Evolutionary conservation across 2,113 vertebrate genomes (phyloP).

Genomic region (Rutilus rutilus): DNA sequence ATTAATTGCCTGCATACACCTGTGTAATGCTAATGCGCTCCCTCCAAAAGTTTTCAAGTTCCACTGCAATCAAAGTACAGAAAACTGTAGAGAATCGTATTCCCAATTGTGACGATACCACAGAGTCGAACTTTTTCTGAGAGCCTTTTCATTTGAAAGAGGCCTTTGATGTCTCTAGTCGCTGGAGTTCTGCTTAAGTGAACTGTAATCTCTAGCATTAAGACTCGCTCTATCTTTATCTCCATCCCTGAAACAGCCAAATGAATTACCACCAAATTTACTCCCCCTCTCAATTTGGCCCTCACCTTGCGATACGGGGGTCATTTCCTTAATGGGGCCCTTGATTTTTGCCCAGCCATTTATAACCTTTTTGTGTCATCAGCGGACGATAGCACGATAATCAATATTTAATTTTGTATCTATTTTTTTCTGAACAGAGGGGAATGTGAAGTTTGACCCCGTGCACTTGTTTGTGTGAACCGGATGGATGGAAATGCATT

Average conservation of each 20-base stretch:
- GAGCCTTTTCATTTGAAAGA: slow-evolving; percentile 44
- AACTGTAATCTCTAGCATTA: slow-evolving; percentile 58
- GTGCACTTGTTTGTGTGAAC: slow-evolving; percentile 47
- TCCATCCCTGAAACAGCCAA: slow-evolving; percentile 46
- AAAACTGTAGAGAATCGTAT: slow-evolving; percentile 34
- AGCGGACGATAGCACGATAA: slow-evolving; percentile 44
- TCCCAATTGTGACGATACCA: slow-evolving; percentile 24
- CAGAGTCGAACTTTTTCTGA: slow-evolving; percentile 43
- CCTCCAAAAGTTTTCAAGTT: slow-evolving; percentile 35
- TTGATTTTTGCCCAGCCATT: slow-evolving; percentile 54
- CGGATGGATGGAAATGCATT: slow-evolving; percentile 29
- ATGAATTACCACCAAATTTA: slow-evolving; percentile 55
- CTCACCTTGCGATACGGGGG: slow-evolving; percentile 53
- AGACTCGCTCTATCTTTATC: slow-evolving; percentile 55
- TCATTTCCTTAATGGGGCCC: slow-evolving; percentile 60
- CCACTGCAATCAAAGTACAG: slow-evolving; percentile 46
- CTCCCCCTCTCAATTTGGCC: slow-evolving; percentile 46
- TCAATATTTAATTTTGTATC: slow-evolving; percentile 54
- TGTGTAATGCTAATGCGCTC: slow-evolving; percentile 14
- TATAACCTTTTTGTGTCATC: slow-evolving; percentile 54
- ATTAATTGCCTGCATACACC: slow-evolving; percentile 4
- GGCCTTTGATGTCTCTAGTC: slow-evolving; percentile 52
- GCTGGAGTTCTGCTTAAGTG: slow-evolving; percentile 55
- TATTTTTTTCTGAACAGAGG: slow-evolving; percentile 36
- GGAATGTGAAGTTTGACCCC: slow-evolving; percentile 45